Conservation (phyloP, 2,888 invertebrate species). For the Tubulanus polymorphus region DNA sequence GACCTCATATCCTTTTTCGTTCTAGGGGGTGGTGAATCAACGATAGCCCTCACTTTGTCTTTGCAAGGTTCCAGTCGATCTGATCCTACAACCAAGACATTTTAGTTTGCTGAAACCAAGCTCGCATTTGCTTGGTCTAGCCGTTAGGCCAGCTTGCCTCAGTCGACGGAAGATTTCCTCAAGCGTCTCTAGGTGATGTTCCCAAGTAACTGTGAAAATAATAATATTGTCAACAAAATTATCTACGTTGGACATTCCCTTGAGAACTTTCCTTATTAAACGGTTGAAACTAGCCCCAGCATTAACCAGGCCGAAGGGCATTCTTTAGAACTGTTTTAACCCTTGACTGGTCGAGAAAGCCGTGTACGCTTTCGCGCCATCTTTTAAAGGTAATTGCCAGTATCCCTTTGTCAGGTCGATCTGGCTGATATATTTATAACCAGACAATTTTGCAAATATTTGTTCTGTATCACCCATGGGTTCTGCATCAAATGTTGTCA, state of each 20-base stretch:
- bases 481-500: constrained; percentile 25
- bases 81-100: constrained; percentile 12
- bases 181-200: constrained; percentile 1
- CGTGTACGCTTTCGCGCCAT: constrained; percentile 13
- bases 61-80: constrained; percentile 1
- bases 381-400: constrained; percentile 21
- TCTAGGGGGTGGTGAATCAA: constrained; percentile 1
- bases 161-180: background rate
- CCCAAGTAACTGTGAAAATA: background rate
- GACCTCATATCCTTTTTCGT: constrained; percentile 16
- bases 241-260: constrained; percentile 5
- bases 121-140: constrained; percentile 9
- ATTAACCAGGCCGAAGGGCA: constrained; percentile 9
- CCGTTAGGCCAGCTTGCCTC: constrained; percentile 4
- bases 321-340: constrained; percentile 7
- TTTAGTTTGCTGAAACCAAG: constrained; percentile 4
- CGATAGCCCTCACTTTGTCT: background rate
- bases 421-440: constrained; percentile 18
- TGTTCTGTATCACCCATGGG: constrained; percentile 23
- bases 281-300: constrained; percentile 6
- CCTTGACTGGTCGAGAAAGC: too few relatives aligned
- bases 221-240: constrained; percentile 10
- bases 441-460: constrained; percentile 19
- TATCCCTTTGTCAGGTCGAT: constrained; percentile 23
- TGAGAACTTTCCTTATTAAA: constrained; percentile 8